A percentile compares a stretch with the other conserved stretches of the same genome.
Evolutionary conservation across 2,888 invertebrate genomes (phyloP).

Genomic region (Drosophila pseudotakahashii): DNA sequence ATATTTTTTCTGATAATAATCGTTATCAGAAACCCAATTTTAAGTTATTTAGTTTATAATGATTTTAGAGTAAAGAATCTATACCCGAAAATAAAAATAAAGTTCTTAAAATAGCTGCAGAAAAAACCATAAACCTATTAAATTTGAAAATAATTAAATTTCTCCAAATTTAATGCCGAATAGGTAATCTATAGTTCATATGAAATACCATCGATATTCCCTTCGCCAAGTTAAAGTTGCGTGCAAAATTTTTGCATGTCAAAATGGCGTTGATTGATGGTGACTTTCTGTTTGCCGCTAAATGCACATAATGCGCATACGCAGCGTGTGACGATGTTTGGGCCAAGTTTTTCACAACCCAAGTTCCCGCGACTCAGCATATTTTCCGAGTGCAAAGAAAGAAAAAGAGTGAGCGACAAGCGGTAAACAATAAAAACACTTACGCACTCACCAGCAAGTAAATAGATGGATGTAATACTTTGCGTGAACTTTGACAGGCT

Average conservation of each 20-base stretch:
- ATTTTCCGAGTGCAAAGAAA: conserved; percentile 14
- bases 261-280: conserved; percentile 64
- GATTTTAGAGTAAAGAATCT: too few relatives aligned
- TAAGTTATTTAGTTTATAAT: too few relatives aligned
- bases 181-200: background rate
- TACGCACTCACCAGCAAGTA: conserved; percentile 1
- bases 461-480: conserved; percentile 25
- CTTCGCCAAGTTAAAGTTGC: conserved; percentile 38
- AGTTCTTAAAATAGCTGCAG: too few relatives aligned
- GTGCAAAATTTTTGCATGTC: conserved; percentile 66
- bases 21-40: too few relatives aligned
- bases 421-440: conserved; percentile 31
- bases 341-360: conserved; percentile 12
- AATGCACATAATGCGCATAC: conserved; percentile 74
- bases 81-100: too few relatives aligned
- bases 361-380: too few relatives aligned
- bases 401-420: conserved; percentile 34
- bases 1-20: too few relatives aligned
- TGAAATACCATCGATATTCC: background rate
- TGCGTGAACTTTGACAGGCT: conserved; percentile 28
- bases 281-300: conserved; percentile 18
- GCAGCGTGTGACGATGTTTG: conserved; percentile 56
- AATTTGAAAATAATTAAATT: too few relatives aligned
- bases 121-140: too few relatives aligned
- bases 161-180: background rate